phyloP scores from a whole-genome alignment of 2,797 vertebrate species.

The Hippocampus kuda region DNA sequence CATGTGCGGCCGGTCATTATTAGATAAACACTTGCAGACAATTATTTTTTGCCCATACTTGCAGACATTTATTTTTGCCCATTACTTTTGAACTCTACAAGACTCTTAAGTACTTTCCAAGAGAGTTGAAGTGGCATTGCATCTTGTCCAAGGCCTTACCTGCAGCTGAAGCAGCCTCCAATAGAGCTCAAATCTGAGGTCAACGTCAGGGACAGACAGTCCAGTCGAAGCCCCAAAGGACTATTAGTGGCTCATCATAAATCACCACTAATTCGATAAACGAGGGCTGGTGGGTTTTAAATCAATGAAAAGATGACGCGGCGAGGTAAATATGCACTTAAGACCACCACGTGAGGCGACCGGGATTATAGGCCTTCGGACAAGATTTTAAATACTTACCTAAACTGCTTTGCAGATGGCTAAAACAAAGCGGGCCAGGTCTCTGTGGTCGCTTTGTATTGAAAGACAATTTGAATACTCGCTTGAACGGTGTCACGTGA shows the following conservation, averaged over 20 bases:
- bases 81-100: background rate
- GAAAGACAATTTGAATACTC: background rate
- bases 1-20: constrained; percentile 39
- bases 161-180: background rate
- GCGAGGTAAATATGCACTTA: constrained; percentile 28
- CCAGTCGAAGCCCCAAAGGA: constrained; percentile 8
- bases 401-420: background rate
- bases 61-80: constrained; percentile 7
- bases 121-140: background rate
- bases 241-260: constrained; percentile 31
- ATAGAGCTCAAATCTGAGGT: constrained; percentile 13
- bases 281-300: constrained; percentile 19
- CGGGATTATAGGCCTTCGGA: constrained; percentile 11
- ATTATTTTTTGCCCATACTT: constrained; percentile 28
- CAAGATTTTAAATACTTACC: background rate
- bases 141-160: background rate
- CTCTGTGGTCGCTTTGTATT: background rate
- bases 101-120: background rate
- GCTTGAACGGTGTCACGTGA: too few species aligned
- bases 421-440: constrained; percentile 1
- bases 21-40: constrained; percentile 52
- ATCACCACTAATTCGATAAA: constrained; percentile 34
- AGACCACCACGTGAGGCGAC: constrained; percentile 27
- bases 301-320: constrained; percentile 22
- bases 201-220: constrained; percentile 25